These are phyloP conservation scores for Chlorodrepanis virens DNA, from an alignment of 2,113 vertebrate species.

Conservation along the genomic window DNA sequence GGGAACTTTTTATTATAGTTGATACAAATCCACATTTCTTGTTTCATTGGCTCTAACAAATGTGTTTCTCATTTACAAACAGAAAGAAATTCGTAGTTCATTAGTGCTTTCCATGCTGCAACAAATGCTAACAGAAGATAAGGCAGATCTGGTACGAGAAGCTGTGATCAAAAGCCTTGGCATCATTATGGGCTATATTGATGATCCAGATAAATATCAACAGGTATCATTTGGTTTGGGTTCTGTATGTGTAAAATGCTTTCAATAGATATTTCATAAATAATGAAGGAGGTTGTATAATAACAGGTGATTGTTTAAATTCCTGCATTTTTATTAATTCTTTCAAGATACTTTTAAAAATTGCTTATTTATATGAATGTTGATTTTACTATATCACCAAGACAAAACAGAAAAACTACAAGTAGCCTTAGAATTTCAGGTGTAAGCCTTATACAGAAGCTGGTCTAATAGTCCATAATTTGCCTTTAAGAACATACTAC, in stretches of 20 bases:
- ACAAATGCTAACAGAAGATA: conserved; percentile 98
- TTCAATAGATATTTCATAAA: not conserved
- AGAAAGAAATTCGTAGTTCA: conserved; percentile 99
- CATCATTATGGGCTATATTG: conserved; percentile 97
- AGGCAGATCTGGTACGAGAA: conserved; percentile 97
- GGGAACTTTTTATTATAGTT: not conserved
- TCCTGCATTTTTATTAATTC: not conserved
- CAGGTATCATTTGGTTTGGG: conserved; percentile 77
- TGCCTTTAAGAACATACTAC: not conserved
- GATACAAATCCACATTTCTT: not conserved
- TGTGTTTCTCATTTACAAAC: conserved; percentile 33
- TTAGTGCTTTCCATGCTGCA: conserved; percentile 98
- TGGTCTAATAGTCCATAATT: not conserved
- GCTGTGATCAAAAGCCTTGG: conserved; percentile 98
- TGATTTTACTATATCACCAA: not conserved
- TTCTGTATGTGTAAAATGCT: not conserved
- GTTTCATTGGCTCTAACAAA: conserved; percentile 16
- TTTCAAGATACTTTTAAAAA: not conserved
- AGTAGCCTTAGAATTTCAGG: not conserved
- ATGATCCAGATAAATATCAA: conserved; percentile 95
- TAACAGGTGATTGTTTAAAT: not conserved
- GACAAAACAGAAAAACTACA: not conserved
- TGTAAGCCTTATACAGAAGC: not conserved
- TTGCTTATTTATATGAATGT: not conserved
- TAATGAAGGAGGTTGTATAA: not conserved